Evolutionary conservation across 2,888 invertebrate genomes (phyloP).

Genomic region (Anticlea derivata): DNA sequence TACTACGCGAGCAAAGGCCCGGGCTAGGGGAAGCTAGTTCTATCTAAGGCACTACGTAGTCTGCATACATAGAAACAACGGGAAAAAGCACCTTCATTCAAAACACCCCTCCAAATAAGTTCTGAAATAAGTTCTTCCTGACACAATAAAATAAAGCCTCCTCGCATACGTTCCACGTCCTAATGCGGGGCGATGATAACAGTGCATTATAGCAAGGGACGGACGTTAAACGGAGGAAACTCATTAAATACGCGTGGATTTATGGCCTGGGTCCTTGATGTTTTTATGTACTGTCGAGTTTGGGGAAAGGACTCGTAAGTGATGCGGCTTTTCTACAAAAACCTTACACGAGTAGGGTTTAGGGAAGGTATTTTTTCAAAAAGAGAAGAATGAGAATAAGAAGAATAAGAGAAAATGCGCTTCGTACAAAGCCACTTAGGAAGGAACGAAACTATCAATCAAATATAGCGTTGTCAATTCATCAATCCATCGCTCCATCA

Average conservation of each 20-base stretch:
- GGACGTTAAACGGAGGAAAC: slow-evolving; percentile 71
- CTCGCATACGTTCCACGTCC: slow-evolving; percentile 38
- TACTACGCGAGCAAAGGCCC: too few relatives aligned
- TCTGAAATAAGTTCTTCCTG: slow-evolving; percentile 39
- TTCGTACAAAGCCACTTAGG: too few relatives aligned
- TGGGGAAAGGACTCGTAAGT: slow-evolving; percentile 26
- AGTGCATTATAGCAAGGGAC: slow-evolving; percentile 69
- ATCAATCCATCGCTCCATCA: too few relatives aligned
- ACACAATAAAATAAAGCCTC: slow-evolving; percentile 34
- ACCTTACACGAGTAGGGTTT: neutral
- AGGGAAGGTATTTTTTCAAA: neutral
- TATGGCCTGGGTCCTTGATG: slow-evolving; percentile 62
- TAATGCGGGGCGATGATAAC: slow-evolving; percentile 73
- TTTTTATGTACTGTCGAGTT: slow-evolving; percentile 35
- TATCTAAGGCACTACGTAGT: neutral
- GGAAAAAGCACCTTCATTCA: slow-evolving; percentile 22
- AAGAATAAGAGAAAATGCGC: too few relatives aligned
- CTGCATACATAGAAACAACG: neutral
- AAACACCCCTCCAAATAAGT: slow-evolving; percentile 52
- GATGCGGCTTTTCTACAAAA: slow-evolving; percentile 12
- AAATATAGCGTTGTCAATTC: too few relatives aligned
- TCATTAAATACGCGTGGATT: slow-evolving; percentile 78
- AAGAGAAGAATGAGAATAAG: too few relatives aligned
- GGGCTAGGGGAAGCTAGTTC: too few relatives aligned
- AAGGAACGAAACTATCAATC: too few relatives aligned